Conservation (phyloP, 2,888 invertebrate genomes). For the Epistrophella euchroma region DNA sequence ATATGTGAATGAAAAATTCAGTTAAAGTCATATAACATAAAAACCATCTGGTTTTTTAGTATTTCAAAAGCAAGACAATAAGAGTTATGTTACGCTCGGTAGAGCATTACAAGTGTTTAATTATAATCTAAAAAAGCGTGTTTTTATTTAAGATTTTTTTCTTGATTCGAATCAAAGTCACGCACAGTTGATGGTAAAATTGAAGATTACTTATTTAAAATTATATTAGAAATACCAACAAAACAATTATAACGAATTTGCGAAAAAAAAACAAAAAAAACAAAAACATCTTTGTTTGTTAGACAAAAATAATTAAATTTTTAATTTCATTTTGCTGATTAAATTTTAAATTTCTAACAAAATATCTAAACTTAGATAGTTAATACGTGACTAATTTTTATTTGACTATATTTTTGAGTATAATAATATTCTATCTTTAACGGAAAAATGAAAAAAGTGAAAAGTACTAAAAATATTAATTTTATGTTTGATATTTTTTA, state of each 20-base stretch:
- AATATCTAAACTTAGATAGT: too few species aligned
- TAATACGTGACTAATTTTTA: too few species aligned
- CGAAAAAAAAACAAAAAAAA: not conserved
- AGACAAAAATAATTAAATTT: not conserved
- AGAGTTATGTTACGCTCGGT: slow-evolving; percentile 64
- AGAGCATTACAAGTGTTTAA: slow-evolving; percentile 43
- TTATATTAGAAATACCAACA: not conserved
- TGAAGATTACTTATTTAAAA: slow-evolving; percentile 32
- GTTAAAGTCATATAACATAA: slow-evolving; percentile 35
- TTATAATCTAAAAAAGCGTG: slow-evolving; percentile 21
- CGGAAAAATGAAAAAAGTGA: too few species aligned
- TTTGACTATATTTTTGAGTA: too few species aligned
- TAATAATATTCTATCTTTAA: too few species aligned
- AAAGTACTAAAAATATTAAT: too few species aligned
- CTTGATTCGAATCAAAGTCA: slow-evolving; percentile 60
- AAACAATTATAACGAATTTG: slow-evolving; percentile 41
- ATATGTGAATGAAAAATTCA: slow-evolving; percentile 18
- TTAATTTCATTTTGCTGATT: not conserved
- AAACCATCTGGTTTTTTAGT: slow-evolving; percentile 24
- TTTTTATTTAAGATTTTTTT: slow-evolving; percentile 49
- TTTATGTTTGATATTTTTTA: too few species aligned
- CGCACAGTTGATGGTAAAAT: slow-evolving; percentile 56
- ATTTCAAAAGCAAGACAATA: slow-evolving; percentile 47
- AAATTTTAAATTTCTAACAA: not conserved
- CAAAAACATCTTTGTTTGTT: too few species aligned